Conservation (phyloP, 2,113 vertebrate genomes). For the Pangasianodon gigas region DNA sequence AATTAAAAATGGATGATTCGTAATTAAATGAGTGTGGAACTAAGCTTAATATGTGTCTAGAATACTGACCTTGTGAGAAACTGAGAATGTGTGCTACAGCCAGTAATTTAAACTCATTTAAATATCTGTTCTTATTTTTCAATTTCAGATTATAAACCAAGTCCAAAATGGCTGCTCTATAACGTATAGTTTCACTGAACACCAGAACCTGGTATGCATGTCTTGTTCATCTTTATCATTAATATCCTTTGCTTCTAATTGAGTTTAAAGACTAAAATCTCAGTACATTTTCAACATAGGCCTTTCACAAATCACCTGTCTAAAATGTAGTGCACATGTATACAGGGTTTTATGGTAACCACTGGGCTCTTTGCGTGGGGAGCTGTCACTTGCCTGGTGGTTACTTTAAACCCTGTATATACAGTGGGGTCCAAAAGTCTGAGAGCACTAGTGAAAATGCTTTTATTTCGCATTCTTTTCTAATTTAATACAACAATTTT, state of each 20-base stretch:
- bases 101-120: neutral
- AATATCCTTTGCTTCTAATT: neutral
- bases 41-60: neutral
- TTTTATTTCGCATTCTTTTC: no score
- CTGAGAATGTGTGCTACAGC: neutral
- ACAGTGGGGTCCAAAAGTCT: no score
- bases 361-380: no score
- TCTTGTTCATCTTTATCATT: slow-evolving; percentile 4
- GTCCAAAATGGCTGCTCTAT: slow-evolving; percentile 62
- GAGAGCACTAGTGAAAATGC: no score
- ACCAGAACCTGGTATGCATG: slow-evolving; percentile 56
- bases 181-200: slow-evolving; percentile 58
- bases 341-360: neutral
- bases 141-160: slow-evolving; percentile 63
- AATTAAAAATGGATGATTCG: neutral
- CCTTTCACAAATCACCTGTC: neutral
- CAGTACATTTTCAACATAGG: neutral
- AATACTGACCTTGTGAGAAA: neutral
- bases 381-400: no score
- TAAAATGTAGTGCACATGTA: neutral
- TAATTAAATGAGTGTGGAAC: neutral
- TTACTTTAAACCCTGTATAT: no score
- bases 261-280: neutral
- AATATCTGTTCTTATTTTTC: neutral
- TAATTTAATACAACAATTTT: no score